Conservation (phyloP, 2,888 invertebrate genomes). For the Dolichomitus sp. region DNA sequence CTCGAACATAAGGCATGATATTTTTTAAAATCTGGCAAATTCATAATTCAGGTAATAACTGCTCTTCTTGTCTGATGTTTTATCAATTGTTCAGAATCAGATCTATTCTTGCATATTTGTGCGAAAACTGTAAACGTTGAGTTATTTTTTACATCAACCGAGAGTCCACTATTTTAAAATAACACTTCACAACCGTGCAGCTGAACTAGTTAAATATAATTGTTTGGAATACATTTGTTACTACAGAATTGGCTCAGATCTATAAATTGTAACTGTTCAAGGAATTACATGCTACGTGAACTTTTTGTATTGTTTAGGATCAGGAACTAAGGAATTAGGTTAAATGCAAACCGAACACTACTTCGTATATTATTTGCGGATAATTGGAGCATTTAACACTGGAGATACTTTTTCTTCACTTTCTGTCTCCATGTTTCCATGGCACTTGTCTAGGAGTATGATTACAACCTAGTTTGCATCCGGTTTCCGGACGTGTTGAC, state of each 20-base stretch:
- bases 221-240: no score
- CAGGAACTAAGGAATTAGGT: neutral
- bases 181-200: no score
- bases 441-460: neutral
- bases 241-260: no score
- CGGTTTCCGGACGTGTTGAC: neutral
- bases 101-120: no score
- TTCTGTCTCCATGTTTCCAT: neutral
- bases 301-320: neutral
- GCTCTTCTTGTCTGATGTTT: slow-evolving; percentile 40
- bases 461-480: slow-evolving; percentile 32
- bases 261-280: no score
- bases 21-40: slow-evolving; percentile 72
- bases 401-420: slow-evolving; percentile 21
- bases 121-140: no score
- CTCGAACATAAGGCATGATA: slow-evolving; percentile 44
- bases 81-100: no score
- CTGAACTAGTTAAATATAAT: no score
- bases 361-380: neutral
- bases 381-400: slow-evolving; percentile 17
- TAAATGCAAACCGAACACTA: neutral
- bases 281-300: no score
- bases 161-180: no score
- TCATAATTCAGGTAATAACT: slow-evolving; percentile 73
- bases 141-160: no score